Percentiles rank a stretch among this genome's conserved stretches.
Evolutionary conservation across 1,140 invertebrate genomes (phyloP).

Genomic region (Heliothis virescens): DNA sequence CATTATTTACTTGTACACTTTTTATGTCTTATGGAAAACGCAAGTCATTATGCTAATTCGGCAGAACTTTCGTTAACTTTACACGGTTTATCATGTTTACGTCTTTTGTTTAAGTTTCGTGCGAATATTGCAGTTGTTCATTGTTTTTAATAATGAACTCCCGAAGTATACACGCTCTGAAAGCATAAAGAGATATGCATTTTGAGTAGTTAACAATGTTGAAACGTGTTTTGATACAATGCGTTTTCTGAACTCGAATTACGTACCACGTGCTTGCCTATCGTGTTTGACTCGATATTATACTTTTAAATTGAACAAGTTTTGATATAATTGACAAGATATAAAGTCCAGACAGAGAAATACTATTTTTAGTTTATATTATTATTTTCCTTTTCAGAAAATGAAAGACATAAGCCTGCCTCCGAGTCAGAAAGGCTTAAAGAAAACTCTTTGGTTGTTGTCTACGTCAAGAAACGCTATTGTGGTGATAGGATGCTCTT

Average conservation of each 20-base stretch:
- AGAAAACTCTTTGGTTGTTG: conserved; percentile 90
- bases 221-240: not conserved
- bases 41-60: conserved; percentile 27
- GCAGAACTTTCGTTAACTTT: conserved; percentile 28
- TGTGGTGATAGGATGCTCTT: conserved; percentile 90
- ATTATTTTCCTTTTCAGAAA: conserved; percentile 86
- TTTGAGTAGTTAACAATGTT: not conserved
- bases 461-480: conserved; percentile 94
- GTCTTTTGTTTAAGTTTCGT: conserved; percentile 36
- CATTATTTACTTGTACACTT: not conserved
- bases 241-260: no score
- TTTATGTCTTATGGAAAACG: not conserved
- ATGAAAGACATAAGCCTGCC: conserved; percentile 87
- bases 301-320: no score
- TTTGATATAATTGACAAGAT: no score
- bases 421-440: conserved; percentile 83
- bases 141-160: conserved; percentile 16
- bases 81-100: conserved; percentile 23
- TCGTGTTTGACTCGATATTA: no score
- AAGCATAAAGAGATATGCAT: not conserved
- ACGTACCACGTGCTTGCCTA: no score
- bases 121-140: conserved; percentile 21
- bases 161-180: not conserved
- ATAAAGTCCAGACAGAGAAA: no score
- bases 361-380: not conserved